Base-by-base conservation (phyloP, 1,140 invertebrate species). In the Lepidostoma basale region DNA sequence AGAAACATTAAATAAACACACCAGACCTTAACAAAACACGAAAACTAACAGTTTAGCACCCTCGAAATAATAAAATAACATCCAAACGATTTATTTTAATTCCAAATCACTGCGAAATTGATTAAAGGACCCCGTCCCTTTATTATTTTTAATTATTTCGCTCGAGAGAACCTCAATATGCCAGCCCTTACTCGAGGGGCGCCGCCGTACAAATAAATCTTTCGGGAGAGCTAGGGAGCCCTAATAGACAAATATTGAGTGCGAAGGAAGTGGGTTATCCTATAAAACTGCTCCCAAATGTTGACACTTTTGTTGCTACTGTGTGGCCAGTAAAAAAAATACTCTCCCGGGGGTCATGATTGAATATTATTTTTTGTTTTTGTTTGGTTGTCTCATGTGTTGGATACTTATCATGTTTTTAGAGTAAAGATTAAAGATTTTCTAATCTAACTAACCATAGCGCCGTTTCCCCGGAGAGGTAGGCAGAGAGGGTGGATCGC, bases 221-320 rank as follows among this genome's bases (percentile, higher is more conserved):
- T 33, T 23, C n/a, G 9, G 62, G 14, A 25, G 68, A 45, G 68
- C 44, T 42, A 40, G 62, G 65, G 54, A 54, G 16, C 14, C 28
- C 68, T 70, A 70, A 71, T 71, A 71, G 69, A 71, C 69, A 58
- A 67, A 67, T 71, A 71, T 71, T 71, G 69, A 71, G 69, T 71
- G 69, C 47, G 45, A 67, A 71, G 69, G 69, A 67, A 71, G 65
- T 62, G 63, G 68, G 68, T 47, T 70, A 49, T 56, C 20, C 56
- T 33, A 56, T 65, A 64, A 65, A 60, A 66, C 62, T 65, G 68
- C 56, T 52, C 44, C 18, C 44, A 25, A 28, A 42, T 67, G 69
- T 70, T 70, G 68, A 70, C 68, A 70, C 63, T 59, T 67, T 66
- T 70, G 68, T 65, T 28, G 36, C 68, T 70, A 56, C 68, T 63